Evolutionary conservation across 2,797 vertebrate genomes (phyloP), one percentile per base, ranked within the genome.

Genomic region (Sebastes steindachneri): DNA sequence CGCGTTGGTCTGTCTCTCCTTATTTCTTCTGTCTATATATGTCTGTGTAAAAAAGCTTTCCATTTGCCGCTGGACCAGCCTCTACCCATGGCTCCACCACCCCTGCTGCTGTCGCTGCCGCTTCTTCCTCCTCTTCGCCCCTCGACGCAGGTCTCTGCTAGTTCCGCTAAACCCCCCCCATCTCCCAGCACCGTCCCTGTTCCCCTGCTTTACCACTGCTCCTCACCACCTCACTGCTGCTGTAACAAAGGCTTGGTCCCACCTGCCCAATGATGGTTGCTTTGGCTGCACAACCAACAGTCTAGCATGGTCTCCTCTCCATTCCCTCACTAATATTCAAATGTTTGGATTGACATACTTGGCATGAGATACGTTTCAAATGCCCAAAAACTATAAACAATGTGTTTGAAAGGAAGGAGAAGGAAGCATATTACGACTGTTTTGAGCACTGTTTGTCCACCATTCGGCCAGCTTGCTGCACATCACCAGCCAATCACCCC

Each of bases 61-160:
- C 94, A 94, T 94, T 93, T 78, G 94, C 93, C 86, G 92, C 93
- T 86, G 93, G 93, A 96, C 90, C 93, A 85, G 90, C 88, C 92
- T 95, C 94, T 70, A 90, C 93, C 90, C 93, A 93, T 94, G 93
- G 91, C 94, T 92, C 93, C 76, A 85, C 92, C 84, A 84, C 94
- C 89, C 86, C 92, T 80, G 92, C 88, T 92, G 93, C 85, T 10
- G 90, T 86, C 87, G 92, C 92, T 12, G 88, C 92, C 90, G 88
- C 94, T 75, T 91, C 94, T 80, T 93, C 94, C 83, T 95, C 93
- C 74, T 94, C 93, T 83, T 94, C 94, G 88, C 93, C 94, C 91
- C 94, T 92, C 88, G 83, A 95, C 26, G 90, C 94, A 95, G 95
- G 95, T 96, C 90, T 95, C 79, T 94, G 92, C 94, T 90, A 93